A percentile compares a stretch with the other conserved stretches of the same genome.
phyloP scores from a whole-genome alignment of 2,797 vertebrate species.

The Pteropus rufus region DNA sequence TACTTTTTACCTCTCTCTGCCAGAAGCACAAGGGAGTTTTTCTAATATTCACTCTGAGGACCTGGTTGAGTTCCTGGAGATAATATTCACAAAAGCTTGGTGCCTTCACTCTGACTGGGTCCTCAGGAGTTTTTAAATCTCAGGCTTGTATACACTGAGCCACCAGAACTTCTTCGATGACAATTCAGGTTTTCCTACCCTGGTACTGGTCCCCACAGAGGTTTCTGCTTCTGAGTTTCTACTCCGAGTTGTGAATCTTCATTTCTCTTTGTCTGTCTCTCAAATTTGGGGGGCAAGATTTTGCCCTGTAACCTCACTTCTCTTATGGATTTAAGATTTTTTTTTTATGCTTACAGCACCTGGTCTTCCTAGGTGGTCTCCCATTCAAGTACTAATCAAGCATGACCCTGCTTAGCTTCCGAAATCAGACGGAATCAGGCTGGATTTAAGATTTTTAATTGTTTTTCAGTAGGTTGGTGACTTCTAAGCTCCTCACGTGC shows the following conservation, averaged over 20 bases:
- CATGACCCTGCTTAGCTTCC: too few species aligned
- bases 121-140: not conserved
- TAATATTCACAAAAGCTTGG: constrained; percentile 7
- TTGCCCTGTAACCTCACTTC: not conserved
- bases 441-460: not conserved
- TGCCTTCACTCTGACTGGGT: not conserved
- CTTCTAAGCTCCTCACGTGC: not conserved
- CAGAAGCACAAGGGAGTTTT: not conserved
- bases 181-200: not conserved
- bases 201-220: not conserved
- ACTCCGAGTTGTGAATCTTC: not conserved
- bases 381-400: too few species aligned
- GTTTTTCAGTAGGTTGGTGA: not conserved
- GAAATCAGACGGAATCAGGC: too few species aligned
- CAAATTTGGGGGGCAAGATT: not conserved
- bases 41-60: not conserved
- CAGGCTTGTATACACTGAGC: not conserved
- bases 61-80: not conserved
- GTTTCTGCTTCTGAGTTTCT: not conserved
- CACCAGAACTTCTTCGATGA: not conserved
- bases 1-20: not conserved
- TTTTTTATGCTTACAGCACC: not conserved
- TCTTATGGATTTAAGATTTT: not conserved
- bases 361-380: too few species aligned
- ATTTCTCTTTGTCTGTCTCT: not conserved